A percentile compares a stretch with the other conserved stretches of the same genome.
Evolutionary conservation across 92 coral and sea anemone species (phyloP).

Genomic region (Desmophyllum pertusum): DNA sequence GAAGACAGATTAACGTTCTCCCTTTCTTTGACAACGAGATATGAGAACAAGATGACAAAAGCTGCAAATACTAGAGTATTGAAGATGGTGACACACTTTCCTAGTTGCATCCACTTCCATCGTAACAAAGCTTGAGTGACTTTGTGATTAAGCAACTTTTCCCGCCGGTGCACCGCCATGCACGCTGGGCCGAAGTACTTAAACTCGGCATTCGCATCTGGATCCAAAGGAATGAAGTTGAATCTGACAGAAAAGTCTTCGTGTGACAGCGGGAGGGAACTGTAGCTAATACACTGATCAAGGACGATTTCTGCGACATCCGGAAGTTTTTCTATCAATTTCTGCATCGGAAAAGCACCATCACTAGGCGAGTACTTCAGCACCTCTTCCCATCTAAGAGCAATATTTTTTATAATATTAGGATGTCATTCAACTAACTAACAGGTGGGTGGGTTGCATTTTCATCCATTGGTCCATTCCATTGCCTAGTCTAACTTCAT

Average conservation of each 20-base stretch:
- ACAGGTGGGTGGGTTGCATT: too few species aligned
- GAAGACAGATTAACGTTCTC: slow-evolving; percentile 20
- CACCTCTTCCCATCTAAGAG: slow-evolving; percentile 42
- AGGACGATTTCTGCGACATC: slow-evolving; percentile 74
- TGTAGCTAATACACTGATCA: slow-evolving; percentile 73
- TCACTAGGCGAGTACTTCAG: not conserved
- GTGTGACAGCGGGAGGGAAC: slow-evolving; percentile 62
- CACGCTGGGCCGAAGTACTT: slow-evolving; percentile 48
- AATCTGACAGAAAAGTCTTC: slow-evolving; percentile 70
- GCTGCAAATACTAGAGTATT: slow-evolving; percentile 47
- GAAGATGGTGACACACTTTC: slow-evolving; percentile 60
- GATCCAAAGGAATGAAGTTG: slow-evolving; percentile 78
- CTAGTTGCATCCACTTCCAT: slow-evolving; percentile 79
- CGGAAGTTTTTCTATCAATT: slow-evolving; percentile 72
- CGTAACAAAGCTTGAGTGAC: slow-evolving; percentile 72
- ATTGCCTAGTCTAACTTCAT: too few species aligned
- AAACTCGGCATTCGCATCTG: slow-evolving; percentile 49
- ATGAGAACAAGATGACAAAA: slow-evolving; percentile 59
- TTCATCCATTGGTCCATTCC: too few species aligned
- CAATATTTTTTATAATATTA: too few species aligned
- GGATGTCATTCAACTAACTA: too few species aligned
- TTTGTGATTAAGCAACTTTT: slow-evolving; percentile 76
- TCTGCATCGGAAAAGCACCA: slow-evolving; percentile 51
- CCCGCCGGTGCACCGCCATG: slow-evolving; percentile 75
- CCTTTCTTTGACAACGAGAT: slow-evolving; percentile 66